phyloP scores from a whole-genome alignment of 2,888 invertebrate genomes.

The Watsonalla cultraria region DNA sequence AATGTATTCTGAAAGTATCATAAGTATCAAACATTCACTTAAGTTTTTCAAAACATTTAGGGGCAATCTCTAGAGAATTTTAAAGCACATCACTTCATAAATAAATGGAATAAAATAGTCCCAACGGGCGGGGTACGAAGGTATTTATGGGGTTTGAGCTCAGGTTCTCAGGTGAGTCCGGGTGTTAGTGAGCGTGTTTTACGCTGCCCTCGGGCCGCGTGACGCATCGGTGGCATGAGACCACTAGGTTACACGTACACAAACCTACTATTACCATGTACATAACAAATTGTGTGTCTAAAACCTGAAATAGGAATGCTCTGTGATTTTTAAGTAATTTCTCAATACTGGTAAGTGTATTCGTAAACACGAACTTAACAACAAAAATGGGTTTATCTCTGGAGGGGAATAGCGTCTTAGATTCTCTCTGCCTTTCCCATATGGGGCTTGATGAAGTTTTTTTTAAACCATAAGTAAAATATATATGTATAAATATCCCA shows the following conservation, averaged over 20 bases:
- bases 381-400: too few relatives aligned
- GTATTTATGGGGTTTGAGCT: slow-evolving; percentile 52
- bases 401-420: too few relatives aligned
- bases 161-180: slow-evolving; percentile 41
- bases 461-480: too few relatives aligned
- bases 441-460: too few relatives aligned
- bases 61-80: neutral
- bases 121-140: slow-evolving; percentile 38
- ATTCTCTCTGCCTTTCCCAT: too few relatives aligned
- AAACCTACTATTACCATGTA: neutral
- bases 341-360: too few relatives aligned
- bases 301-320: neutral
- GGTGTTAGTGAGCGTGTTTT: slow-evolving; percentile 49
- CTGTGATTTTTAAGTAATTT: neutral
- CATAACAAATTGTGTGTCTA: neutral
- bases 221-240: slow-evolving; percentile 47
- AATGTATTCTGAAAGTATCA: too few relatives aligned
- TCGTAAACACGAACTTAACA: too few relatives aligned
- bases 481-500: too few relatives aligned
- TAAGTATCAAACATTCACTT: neutral
- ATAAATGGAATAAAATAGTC: slow-evolving; percentile 54
- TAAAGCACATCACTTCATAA: slow-evolving; percentile 44
- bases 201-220: slow-evolving; percentile 51
- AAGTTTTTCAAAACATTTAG: neutral
- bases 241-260: slow-evolving; percentile 22